Evolutionary conservation across 2,888 invertebrate species (phyloP).

Genomic region (Andrena camellia): DNA sequence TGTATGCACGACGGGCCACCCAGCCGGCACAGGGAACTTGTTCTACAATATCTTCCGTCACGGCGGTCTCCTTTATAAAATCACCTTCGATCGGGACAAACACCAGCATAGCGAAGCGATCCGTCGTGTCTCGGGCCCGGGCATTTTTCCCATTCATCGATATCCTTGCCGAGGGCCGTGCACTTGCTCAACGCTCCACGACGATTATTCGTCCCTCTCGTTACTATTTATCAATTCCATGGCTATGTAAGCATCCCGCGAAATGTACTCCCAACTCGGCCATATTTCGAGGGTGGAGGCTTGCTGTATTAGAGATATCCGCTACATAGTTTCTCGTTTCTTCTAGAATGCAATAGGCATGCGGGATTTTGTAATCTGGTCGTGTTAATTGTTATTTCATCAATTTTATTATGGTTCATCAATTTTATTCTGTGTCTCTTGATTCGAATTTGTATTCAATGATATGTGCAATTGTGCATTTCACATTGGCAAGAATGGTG

Average conservation of each 20-base stretch:
- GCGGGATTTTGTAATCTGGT: background rate
- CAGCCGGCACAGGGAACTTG: constrained; percentile 82
- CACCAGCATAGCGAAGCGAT: constrained; percentile 71
- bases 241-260: constrained; percentile 19
- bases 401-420: background rate
- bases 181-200: constrained; percentile 50
- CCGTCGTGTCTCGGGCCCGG: constrained; percentile 71
- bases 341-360: background rate
- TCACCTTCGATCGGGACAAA: constrained; percentile 81
- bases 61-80: constrained; percentile 84
- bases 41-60: constrained; percentile 84
- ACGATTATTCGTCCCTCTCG: constrained; percentile 42
- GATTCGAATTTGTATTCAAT: no score
- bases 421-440: background rate
- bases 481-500: no score
- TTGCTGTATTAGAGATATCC: background rate
- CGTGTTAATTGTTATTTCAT: background rate
- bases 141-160: constrained; percentile 52
- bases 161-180: constrained; percentile 43
- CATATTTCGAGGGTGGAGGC: background rate
- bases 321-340: background rate
- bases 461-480: no score
- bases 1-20: constrained; percentile 77
- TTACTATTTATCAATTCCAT: constrained; percentile 51
- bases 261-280: background rate